phyloP scores from a whole-genome alignment of 2,113 vertebrate genomes.

The Aspiorhynchus laticeps region DNA sequence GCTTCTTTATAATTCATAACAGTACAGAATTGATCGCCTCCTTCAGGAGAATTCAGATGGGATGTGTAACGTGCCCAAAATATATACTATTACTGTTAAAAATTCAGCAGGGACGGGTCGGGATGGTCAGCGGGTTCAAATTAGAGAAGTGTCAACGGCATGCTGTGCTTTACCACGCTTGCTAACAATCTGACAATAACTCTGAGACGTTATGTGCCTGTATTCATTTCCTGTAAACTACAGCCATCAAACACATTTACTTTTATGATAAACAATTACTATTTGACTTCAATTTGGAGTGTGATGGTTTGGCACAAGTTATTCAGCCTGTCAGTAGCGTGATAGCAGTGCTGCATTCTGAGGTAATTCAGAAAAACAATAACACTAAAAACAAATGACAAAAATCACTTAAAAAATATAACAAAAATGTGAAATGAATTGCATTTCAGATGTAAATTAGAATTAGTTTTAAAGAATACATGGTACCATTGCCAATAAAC shows the following conservation, averaged over 20 bases:
- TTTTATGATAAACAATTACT: neutral
- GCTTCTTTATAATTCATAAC: slow-evolving; percentile 40
- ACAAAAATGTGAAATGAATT: too few species aligned
- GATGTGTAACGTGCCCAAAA: slow-evolving; percentile 13
- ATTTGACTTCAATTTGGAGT: neutral
- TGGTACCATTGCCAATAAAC: too few species aligned
- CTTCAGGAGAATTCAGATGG: neutral
- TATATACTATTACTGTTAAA: slow-evolving; percentile 1
- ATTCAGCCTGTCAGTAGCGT: neutral
- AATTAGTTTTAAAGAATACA: too few species aligned
- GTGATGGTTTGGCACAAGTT: neutral
- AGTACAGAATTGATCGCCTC: neutral
- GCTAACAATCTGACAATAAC: neutral
- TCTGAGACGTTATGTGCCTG: neutral
- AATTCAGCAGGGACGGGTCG: neutral
- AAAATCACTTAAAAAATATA: neutral
- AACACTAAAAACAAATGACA: neutral
- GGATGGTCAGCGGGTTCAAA: neutral
- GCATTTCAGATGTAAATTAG: too few species aligned
- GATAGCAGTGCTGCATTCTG: neutral
- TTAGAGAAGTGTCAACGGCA: neutral
- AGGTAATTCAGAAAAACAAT: neutral
- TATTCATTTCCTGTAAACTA: neutral
- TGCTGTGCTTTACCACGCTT: neutral
- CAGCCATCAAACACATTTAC: neutral